These are phyloP conservation scores for Monomorium pharaonis DNA, from an alignment of 1,140 invertebrate genomes.

Conservation along the genomic window DNA sequence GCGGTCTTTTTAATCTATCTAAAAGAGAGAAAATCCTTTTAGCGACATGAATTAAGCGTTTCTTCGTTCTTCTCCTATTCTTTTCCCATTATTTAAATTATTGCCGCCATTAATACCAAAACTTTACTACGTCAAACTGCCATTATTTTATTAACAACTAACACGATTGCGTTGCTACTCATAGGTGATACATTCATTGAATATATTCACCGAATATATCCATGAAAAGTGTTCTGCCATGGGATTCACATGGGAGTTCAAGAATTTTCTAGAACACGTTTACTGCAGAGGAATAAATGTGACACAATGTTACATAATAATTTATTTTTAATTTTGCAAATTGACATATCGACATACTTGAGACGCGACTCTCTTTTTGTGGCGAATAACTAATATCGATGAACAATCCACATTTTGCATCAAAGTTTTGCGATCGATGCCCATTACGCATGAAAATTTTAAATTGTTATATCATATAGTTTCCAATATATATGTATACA, in stretches of 20 bases:
- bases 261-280: constrained; percentile 44
- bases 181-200: not conserved
- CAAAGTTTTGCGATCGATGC: not conserved
- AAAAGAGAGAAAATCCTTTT: constrained; percentile 7
- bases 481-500: not conserved
- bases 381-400: not conserved
- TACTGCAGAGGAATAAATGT: constrained; percentile 49
- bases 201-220: not conserved
- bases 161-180: not conserved
- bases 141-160: not conserved
- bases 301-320: constrained; percentile 61
- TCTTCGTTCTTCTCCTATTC: not conserved
- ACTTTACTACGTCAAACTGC: not conserved
- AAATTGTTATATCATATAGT: not conserved
- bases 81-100: constrained; percentile 5
- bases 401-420: not conserved
- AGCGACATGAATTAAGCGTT: not conserved
- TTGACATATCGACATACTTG: constrained; percentile 40
- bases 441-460: constrained; percentile 6
- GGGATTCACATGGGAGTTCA: constrained; percentile 1
- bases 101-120: not conserved
- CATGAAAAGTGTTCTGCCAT: not conserved
- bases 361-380: constrained; percentile 41
- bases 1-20: not conserved
- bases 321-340: constrained; percentile 65